Evolutionary conservation across 2,113 vertebrate species (phyloP).

Genomic region (Oxyruncus cristatus): DNA sequence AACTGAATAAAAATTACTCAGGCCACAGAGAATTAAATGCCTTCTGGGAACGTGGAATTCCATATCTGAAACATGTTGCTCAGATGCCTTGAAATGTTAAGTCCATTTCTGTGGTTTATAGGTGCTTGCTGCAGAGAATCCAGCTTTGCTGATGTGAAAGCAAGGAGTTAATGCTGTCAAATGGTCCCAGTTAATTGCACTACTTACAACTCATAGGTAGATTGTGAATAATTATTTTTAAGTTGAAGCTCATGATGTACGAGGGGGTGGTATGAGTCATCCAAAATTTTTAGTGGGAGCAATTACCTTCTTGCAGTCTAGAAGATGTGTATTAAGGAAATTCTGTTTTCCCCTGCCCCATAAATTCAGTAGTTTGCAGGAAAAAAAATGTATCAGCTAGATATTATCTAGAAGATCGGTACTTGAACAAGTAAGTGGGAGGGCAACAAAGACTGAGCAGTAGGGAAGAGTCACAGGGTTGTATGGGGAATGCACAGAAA

Average conservation of each 20-base stretch:
- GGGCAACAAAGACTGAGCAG: not conserved
- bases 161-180: not conserved
- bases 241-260: accelerated
- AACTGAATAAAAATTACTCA: not conserved
- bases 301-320: accelerated
- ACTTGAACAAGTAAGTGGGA: not conserved
- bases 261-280: not conserved
- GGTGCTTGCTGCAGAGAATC: not conserved
- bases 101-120: not conserved
- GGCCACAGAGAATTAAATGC: not conserved
- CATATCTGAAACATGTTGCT: not conserved
- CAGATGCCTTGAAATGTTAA: not conserved
- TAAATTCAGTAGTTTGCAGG: not conserved
- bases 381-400: not conserved
- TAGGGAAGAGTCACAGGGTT: not conserved
- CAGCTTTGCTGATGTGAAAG: not conserved
- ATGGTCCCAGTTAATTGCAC: not conserved
- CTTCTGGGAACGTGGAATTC: not conserved
- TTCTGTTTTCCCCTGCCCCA: not conserved
- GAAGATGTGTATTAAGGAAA: not conserved
- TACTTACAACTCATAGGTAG: not conserved
- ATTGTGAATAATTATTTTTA: not conserved
- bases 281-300: not conserved
- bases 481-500: not conserved
- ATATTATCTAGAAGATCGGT: not conserved